Conservation (phyloP, 2,113 vertebrate genomes). For the Alces alces region DNA sequence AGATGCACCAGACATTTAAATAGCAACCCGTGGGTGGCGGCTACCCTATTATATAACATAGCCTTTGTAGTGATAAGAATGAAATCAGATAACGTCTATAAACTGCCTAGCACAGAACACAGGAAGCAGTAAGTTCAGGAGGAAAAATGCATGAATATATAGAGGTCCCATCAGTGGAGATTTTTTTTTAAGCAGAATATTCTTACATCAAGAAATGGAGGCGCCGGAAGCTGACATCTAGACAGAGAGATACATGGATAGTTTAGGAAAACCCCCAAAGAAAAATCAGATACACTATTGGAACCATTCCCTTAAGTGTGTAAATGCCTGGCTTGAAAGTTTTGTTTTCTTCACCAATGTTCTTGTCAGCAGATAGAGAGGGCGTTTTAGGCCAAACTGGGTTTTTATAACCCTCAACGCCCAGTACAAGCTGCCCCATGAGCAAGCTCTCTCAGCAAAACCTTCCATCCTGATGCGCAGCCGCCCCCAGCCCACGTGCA, state of each 20-base stretch:
- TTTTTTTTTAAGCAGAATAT: not conserved
- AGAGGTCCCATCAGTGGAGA: not conserved
- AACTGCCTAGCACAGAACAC: not conserved
- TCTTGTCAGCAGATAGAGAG: not conserved
- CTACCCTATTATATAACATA: no score
- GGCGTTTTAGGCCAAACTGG: not conserved
- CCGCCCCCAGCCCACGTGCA: not conserved
- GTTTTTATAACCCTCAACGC: not conserved
- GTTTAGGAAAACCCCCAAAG: not conserved
- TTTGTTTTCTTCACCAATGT: not conserved
- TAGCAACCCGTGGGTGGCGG: not conserved
- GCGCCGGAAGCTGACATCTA: not conserved
- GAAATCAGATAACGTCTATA: not conserved
- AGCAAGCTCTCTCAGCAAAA: not conserved
- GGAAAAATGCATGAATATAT: not conserved
- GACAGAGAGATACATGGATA: not conserved
- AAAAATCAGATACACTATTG: not conserved
- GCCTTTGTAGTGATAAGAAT: not conserved
- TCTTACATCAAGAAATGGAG: not conserved
- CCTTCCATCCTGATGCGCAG: not conserved
- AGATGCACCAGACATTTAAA: not conserved
- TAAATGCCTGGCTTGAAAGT: not conserved
- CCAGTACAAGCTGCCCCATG: not conserved
- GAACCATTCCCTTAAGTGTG: not conserved
- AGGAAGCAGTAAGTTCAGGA: not conserved